These are phyloP conservation scores for Anas platyrhynchos DNA, from an alignment of 2,113 vertebrate genomes.

Conservation along the genomic window DNA sequence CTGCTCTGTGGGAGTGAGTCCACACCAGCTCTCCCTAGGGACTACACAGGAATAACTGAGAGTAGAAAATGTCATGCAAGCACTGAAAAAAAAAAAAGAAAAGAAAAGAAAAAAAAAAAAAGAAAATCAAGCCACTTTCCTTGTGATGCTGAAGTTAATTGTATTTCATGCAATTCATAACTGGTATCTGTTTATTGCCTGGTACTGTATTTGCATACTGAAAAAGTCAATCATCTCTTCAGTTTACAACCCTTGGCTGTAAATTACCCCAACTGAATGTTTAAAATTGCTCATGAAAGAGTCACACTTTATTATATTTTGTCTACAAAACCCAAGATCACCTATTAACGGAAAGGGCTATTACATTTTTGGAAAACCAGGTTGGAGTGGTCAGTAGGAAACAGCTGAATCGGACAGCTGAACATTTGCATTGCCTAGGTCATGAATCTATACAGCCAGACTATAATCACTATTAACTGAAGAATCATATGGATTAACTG, in stretches of 20 bases:
- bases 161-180: background rate
- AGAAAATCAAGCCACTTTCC: background rate
- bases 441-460: background rate
- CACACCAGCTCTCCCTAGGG: background rate
- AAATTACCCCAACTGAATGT: slow-evolving; percentile 39
- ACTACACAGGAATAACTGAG: background rate
- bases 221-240: slow-evolving; percentile 66
- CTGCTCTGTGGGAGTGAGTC: background rate
- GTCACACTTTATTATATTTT: slow-evolving; percentile 48
- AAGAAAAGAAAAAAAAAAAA: background rate
- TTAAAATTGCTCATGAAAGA: slow-evolving; percentile 72
- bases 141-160: slow-evolving; percentile 20
- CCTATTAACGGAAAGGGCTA: slow-evolving; percentile 58
- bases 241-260: slow-evolving; percentile 13
- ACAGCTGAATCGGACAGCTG: background rate
- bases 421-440: background rate
- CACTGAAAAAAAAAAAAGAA: background rate
- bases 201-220: slow-evolving; percentile 59
- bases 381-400: background rate
- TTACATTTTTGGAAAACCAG: background rate
- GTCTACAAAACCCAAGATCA: slow-evolving; percentile 33
- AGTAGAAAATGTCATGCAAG: background rate
- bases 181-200: slow-evolving; percentile 43
- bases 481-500: background rate
- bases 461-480: background rate